Evolutionary conservation across 2,888 invertebrate species (phyloP), one percentile per base, ranked within the genome.

Genomic region (Ametastegia equiseti): DNA sequence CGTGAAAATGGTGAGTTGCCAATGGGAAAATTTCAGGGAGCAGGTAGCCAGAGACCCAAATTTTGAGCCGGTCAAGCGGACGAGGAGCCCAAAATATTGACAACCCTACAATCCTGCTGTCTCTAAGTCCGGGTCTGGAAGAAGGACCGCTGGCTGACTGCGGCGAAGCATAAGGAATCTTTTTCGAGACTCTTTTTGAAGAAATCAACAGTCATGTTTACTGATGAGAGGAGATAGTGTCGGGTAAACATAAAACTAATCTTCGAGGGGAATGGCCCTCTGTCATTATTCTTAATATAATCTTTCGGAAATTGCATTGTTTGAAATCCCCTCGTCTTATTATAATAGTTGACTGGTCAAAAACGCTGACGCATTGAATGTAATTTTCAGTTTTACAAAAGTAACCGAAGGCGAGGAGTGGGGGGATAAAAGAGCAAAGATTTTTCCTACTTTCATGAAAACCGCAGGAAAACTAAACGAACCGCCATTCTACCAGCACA

Each of bases 321-420:
- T 87, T 84, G 86, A 85, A 83, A 84, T 84, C 83, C 84, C 84
- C 82, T 83, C 47, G 63, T 60, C 85, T 86, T 87, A 88, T 87
- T 86, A 86, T 84, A 9, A 71, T 39, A 82, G 84, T 83, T 86
- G 86, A 83, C 87, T 81, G 83, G 84, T 78, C 84, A 85, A 85
- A 90, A 88, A 84, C 85, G 90, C 89, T 90, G 91, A 90, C 88
- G 87, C 88, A 87, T 84, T 81, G 82, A 82, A 84, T 86, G 87
- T 89, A 89, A 90, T 90, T 86, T 84, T 50, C 36, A 73, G 50
- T 47, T 75, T 50, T 54, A 75, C 33, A 54, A n/a, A 13, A 33
- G 36, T 6, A n/a, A 71, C 27, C 27, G 71, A n/a, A n/a, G 27
- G 47, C 23, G 42, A n/a, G 42, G 45, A 45, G 33, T 1, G 67